phyloP scores from a whole-genome alignment of 2,797 vertebrate genomes.

The Crocidura indochinensis region DNA sequence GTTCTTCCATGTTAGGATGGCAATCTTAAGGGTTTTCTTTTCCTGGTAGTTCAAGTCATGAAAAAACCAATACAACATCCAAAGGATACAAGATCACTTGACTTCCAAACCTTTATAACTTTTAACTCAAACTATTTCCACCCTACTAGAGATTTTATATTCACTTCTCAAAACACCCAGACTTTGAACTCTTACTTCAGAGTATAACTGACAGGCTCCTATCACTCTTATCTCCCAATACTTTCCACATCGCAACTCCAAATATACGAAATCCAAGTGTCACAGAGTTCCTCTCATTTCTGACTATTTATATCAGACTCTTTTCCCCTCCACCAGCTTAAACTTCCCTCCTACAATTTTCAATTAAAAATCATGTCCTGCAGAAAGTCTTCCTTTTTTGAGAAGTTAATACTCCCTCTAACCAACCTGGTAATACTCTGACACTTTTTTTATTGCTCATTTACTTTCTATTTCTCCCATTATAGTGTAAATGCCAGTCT shows the following conservation, averaged over 20 bases:
- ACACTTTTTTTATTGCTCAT: not conserved
- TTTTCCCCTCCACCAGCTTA: not conserved
- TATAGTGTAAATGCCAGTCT: not conserved
- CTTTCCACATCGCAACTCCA: not conserved
- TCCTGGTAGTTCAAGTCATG: constrained; percentile 14
- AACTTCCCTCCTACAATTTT: constrained; percentile 35
- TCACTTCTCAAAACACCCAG: not conserved
- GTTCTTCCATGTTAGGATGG: not conserved
- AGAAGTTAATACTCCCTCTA: not conserved
- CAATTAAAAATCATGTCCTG: constrained; percentile 12
- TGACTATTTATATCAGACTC: not conserved
- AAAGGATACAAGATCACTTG: constrained; percentile 1
- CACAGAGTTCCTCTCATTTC: constrained; percentile 30
- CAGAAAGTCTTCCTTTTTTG: not conserved
- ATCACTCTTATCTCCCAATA: not conserved
- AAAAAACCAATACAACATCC: constrained; percentile 38
- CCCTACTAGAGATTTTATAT: constrained; percentile 47
- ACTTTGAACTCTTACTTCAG: constrained; percentile 32
- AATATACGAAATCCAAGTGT: not conserved
- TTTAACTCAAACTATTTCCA: constrained; percentile 54
- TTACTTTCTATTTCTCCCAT: not conserved
- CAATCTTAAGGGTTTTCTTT: constrained; percentile 34
- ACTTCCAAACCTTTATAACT: constrained; percentile 42
- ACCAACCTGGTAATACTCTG: not conserved
- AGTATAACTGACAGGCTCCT: not conserved